Percentiles rank a stretch among this genome's conserved stretches.
These are phyloP conservation scores for Sebastiscus albofasciatus DNA, from an alignment of 2,797 vertebrate genomes.

Conservation along the genomic window DNA sequence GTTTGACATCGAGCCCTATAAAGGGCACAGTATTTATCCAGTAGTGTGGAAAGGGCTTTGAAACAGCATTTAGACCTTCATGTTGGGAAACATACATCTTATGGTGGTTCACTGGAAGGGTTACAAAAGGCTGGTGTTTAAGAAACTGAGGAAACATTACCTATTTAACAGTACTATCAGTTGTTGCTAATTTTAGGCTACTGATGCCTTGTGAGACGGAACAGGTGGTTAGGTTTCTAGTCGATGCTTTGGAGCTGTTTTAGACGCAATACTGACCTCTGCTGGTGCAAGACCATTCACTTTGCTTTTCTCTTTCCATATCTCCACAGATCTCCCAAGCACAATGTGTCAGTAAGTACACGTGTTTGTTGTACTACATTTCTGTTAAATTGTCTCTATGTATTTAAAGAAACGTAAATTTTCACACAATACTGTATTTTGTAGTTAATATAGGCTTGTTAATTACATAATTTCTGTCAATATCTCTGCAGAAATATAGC, in stretches of 20 bases:
- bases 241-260: background rate
- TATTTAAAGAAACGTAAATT: background rate
- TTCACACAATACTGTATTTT: background rate
- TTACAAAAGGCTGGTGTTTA: background rate
- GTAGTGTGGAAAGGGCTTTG: background rate
- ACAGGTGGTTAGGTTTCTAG: background rate
- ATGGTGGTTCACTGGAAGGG: background rate
- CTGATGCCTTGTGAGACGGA: background rate
- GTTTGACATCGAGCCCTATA: background rate
- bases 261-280: conserved; percentile 62
- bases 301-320: conserved; percentile 9
- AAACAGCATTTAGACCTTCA: background rate
- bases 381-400: background rate
- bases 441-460: background rate
- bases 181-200: background rate
- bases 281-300: conserved; percentile 19
- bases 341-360: conserved; percentile 19
- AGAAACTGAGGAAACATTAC: background rate
- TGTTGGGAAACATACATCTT: background rate
- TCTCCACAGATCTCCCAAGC: conserved; percentile 42
- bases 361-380: background rate
- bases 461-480: background rate
- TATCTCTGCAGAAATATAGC: background rate
- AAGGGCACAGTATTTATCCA: background rate
- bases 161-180: background rate